Conservation (phyloP, 2,797 vertebrate genomes). For the Columba guinea region DNA sequence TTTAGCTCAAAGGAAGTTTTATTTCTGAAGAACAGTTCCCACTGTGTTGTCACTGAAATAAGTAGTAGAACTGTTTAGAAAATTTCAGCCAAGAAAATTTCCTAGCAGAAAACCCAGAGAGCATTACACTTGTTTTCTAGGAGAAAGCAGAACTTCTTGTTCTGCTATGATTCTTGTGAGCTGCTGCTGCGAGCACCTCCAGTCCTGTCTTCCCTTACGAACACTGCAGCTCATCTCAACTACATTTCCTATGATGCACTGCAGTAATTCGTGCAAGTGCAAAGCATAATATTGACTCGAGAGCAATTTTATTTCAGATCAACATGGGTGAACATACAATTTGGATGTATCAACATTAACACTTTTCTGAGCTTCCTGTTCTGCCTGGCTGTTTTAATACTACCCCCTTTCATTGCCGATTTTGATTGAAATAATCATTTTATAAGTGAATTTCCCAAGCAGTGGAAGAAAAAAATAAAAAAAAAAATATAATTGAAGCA, state of each 20-base stretch:
- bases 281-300: not conserved
- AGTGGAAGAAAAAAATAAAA: not conserved
- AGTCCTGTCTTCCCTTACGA: rapidly evolving
- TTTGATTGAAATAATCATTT: not conserved
- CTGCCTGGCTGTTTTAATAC: not conserved
- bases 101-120: not conserved
- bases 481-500: rapidly evolving
- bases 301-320: not conserved
- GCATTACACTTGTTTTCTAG: not conserved
- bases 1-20: not conserved
- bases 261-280: not conserved
- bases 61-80: not conserved
- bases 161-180: not conserved
- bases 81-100: not conserved
- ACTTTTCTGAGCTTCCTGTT: not conserved
- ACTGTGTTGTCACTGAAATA: not conserved
- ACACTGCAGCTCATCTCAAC: not conserved
- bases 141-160: not conserved
- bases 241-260: not conserved
- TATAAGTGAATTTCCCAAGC: not conserved
- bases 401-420: not conserved
- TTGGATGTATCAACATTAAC: not conserved
- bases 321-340: rapidly evolving
- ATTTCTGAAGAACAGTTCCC: not conserved
- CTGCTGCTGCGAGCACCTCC: not conserved